Conservation (phyloP, 2,797 vertebrate genomes). For the Steatocranus sp. region DNA sequence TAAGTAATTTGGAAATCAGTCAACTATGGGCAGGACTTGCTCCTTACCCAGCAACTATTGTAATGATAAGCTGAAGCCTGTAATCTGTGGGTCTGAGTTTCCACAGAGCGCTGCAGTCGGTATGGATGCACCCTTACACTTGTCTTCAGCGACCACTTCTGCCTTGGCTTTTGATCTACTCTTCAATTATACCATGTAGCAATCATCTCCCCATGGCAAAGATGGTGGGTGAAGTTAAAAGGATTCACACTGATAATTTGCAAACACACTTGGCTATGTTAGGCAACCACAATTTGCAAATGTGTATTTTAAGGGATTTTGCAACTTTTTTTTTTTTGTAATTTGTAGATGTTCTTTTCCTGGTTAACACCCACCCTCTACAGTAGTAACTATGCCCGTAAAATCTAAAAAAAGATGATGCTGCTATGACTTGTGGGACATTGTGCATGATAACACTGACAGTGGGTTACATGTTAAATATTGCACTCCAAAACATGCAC, state of each 20-base stretch:
- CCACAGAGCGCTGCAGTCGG: slow-evolving; percentile 19
- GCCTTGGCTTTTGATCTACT: slow-evolving; percentile 67
- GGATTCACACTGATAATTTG: slow-evolving; percentile 63
- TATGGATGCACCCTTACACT: slow-evolving; percentile 42
- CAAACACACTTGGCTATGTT: slow-evolving; percentile 18
- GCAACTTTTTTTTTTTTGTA: slow-evolving; percentile 1
- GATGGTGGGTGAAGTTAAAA: slow-evolving; percentile 66
- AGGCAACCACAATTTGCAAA: slow-evolving; percentile 19
- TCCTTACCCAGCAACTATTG: slow-evolving; percentile 5
- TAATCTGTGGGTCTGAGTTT: slow-evolving; percentile 49
- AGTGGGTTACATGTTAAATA: not conserved
- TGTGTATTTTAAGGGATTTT: slow-evolving; percentile 22
- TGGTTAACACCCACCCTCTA: slow-evolving; percentile 1
- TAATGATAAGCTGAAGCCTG: slow-evolving; percentile 47
- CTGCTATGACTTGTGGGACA: not conserved
- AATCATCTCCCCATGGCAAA: slow-evolving; percentile 66
- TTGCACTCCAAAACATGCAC: not conserved
- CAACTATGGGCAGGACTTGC: not conserved
- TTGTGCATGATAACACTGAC: not conserved
- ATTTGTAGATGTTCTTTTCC: slow-evolving; percentile 27
- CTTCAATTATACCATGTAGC: slow-evolving; percentile 74
- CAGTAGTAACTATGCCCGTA: not conserved
- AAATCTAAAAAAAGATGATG: not conserved
- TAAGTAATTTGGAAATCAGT: slow-evolving; percentile 1
- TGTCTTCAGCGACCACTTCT: slow-evolving; percentile 44